These are phyloP conservation scores for Thamnophis sirtalis DNA, from an alignment of 2,113 vertebrate species.

Conservation along the genomic window DNA sequence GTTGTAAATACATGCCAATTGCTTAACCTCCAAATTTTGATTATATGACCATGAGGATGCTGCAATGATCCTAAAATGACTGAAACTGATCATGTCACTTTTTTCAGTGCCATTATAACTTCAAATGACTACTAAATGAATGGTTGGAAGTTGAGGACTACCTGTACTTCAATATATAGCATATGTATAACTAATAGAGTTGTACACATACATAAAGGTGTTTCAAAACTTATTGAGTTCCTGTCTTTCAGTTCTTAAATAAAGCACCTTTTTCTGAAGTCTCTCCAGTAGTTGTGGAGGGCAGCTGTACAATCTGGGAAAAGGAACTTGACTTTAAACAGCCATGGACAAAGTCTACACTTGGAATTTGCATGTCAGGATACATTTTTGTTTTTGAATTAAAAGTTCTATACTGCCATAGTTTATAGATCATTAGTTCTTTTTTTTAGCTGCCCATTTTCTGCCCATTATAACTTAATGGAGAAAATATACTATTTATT, in stretches of 20 bases:
- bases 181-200: not conserved
- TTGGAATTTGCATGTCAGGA: not conserved
- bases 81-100: not conserved
- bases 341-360: not conserved
- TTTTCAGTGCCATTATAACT: not conserved
- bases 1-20: not conserved
- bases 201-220: not conserved
- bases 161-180: not conserved
- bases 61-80: not conserved
- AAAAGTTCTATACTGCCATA: not conserved
- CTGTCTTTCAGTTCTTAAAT: not conserved
- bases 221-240: not conserved
- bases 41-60: not conserved
- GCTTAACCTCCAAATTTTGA: not conserved
- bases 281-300: not conserved
- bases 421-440: not conserved
- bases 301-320: not conserved
- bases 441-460: slow-evolving; percentile 3
- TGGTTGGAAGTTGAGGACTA: not conserved
- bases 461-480: not conserved
- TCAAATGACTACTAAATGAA: not conserved
- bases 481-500: slow-evolving; percentile 1
- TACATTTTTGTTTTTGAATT: not conserved
- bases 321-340: not conserved
- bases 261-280: not conserved